Base-by-base conservation (phyloP, 2,113 vertebrate genomes). In the Progne subis region DNA sequence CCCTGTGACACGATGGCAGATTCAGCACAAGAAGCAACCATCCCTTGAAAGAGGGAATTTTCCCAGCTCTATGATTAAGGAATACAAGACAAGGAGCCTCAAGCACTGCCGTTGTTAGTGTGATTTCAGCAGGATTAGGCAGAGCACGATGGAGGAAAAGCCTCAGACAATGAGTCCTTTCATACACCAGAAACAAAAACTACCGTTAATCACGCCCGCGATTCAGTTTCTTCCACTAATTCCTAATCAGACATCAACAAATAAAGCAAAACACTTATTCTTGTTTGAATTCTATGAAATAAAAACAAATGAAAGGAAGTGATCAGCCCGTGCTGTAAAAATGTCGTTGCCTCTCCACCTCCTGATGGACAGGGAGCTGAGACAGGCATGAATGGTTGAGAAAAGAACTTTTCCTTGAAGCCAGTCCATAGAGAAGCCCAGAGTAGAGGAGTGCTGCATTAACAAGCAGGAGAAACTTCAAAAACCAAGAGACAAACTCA, bases 131-230 rank as follows among this genome's bases (percentile, higher is more conserved):
- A 57, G 94, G 94, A 94, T 95, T 94, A 95, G 92, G 84, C 90
- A 92, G 87, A 82, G 92, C 21, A 2, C 14, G 14, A 83, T 68
- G 90, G 87, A 94, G 93, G 92, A 93, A 95, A 96, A 93, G 94
- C 71, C 92, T 81, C 88, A 93, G 79, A 97, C 96, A 97, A 96
- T 93, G 90, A 90, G 52, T 70, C 92, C 91, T 96, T 96, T 96
- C 93, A 97, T 88, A 88, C 63, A 82, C 19, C 65, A 88, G 93
- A 95, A 96, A 95, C 93, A 93, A 95, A 95, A 93, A 84, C 87
- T 44, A 90, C 76, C 5, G 5, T 93, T 96, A 96, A 95, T 92
- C 92, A 89, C 86, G 93, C 88, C 80, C 92, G 85, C 55, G 17
- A 94, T 95, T 95, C 93, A 97, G 88, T 85, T 94, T 78, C 94